Evolutionary conservation across 2,113 vertebrate genomes (phyloP).

Genomic region (Urocynchramus pylzowi): DNA sequence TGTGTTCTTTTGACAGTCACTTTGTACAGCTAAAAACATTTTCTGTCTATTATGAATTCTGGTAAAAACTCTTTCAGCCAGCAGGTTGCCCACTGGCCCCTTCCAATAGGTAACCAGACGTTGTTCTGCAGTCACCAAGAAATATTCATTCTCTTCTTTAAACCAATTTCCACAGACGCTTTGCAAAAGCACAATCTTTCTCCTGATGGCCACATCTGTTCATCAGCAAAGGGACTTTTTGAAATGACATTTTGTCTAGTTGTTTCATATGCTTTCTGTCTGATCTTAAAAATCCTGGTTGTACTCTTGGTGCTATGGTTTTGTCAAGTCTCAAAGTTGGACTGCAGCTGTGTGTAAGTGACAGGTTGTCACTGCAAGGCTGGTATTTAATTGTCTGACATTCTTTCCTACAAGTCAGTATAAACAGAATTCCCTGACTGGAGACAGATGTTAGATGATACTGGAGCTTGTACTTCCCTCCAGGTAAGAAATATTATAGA

Average conservation of each 20-base stretch:
- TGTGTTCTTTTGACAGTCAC: background rate
- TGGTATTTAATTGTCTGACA: background rate
- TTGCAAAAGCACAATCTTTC: background rate
- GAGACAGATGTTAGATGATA: background rate
- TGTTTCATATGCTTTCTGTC: background rate
- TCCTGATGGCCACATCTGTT: background rate
- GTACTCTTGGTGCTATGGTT: background rate
- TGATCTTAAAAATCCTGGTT: background rate
- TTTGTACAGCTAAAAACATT: background rate
- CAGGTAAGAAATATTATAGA: background rate
- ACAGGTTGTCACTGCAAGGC: background rate
- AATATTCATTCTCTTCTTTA: background rate
- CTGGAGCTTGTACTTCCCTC: background rate
- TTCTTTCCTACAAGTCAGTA: accelerated
- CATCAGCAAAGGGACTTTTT: background rate
- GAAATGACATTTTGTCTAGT: background rate
- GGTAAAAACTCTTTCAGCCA: background rate
- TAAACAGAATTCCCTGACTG: background rate
- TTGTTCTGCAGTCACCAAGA: background rate
- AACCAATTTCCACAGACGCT: background rate
- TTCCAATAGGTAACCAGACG: background rate
- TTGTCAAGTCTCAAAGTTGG: background rate
- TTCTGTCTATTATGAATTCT: background rate
- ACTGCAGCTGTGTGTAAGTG: background rate
- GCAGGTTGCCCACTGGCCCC: background rate